Conservation (phyloP, 2,888 invertebrate genomes). For the Drosophila lutescens region DNA sequence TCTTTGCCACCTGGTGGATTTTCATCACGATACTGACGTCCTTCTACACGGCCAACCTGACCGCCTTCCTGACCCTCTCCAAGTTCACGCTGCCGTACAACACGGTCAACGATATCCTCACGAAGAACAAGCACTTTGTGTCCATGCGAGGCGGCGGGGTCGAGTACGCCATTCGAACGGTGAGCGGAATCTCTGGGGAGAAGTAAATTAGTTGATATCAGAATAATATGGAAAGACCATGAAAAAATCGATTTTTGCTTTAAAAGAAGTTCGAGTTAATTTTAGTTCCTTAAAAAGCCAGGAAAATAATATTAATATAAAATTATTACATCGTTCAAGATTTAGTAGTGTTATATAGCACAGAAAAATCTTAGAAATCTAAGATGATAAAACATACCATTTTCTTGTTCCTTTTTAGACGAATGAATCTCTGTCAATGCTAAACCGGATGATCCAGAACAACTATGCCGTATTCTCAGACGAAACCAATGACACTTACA, state of each 20-base stretch:
- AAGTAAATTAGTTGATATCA: not conserved
- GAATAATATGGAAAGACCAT: not conserved
- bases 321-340: too few relatives aligned
- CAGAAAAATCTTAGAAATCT: too few relatives aligned
- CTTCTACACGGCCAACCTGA: conserved; percentile 95
- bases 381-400: too few relatives aligned
- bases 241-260: not conserved
- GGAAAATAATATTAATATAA: not conserved
- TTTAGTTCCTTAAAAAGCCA: not conserved
- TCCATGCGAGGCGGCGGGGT: conserved; percentile 89
- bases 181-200: conserved; percentile 81
- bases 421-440: conserved; percentile 81
- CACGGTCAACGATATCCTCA: conserved; percentile 88
- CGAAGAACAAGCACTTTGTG: conserved; percentile 89
- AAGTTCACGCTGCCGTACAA: conserved; percentile 92
- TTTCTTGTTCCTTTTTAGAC: conserved; percentile 59
- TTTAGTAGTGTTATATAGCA: too few relatives aligned
- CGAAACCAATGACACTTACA: conserved; percentile 82
- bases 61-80: conserved; percentile 93
- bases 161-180: conserved; percentile 87
- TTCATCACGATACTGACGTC: conserved; percentile 94
- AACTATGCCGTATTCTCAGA: conserved; percentile 82
- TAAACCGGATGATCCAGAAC: conserved; percentile 80
- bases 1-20: conserved; percentile 96
- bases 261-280: not conserved